Conservation (phyloP, 2,113 vertebrate species). For the Pedetes capensis region DNA sequence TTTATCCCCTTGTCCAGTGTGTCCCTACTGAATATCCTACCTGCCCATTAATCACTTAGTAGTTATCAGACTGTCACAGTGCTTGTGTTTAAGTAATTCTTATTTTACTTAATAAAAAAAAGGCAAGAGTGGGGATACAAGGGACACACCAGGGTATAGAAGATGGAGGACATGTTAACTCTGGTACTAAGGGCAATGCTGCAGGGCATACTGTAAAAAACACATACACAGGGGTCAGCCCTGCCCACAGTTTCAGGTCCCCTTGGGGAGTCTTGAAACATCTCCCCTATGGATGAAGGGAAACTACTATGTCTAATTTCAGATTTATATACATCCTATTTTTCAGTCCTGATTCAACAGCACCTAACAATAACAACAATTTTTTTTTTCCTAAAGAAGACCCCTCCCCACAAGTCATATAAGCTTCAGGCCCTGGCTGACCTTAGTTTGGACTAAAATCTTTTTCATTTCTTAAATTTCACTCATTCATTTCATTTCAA, state of each 20-base stretch:
- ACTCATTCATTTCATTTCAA: no score
- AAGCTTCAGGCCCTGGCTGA: not conserved
- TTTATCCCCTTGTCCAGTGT: not conserved
- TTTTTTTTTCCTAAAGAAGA: not conserved
- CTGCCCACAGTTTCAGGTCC: not conserved
- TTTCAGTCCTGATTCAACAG: no score
- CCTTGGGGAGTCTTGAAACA: not conserved
- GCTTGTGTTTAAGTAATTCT: not conserved
- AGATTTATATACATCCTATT: not conserved
- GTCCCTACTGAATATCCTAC: not conserved
- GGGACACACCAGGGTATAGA: no score
- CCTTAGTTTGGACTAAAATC: not conserved
- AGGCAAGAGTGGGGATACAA: not conserved
- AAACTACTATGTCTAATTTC: not conserved
- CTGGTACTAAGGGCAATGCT: not conserved
- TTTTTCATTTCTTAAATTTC: not conserved
- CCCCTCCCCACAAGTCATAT: not conserved
- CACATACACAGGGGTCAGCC: not conserved
- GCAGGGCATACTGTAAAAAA: not conserved
- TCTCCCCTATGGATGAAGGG: not conserved
- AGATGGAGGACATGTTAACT: not conserved
- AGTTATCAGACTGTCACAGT: not conserved
- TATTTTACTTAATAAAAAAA: not conserved
- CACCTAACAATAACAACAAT: no score
- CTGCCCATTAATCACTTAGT: not conserved